A percentile compares a stretch with the other conserved stretches of the same genome.
These are phyloP conservation scores for Pitta sordida DNA, from an alignment of 2,113 vertebrate genomes.

Conservation along the genomic window DNA sequence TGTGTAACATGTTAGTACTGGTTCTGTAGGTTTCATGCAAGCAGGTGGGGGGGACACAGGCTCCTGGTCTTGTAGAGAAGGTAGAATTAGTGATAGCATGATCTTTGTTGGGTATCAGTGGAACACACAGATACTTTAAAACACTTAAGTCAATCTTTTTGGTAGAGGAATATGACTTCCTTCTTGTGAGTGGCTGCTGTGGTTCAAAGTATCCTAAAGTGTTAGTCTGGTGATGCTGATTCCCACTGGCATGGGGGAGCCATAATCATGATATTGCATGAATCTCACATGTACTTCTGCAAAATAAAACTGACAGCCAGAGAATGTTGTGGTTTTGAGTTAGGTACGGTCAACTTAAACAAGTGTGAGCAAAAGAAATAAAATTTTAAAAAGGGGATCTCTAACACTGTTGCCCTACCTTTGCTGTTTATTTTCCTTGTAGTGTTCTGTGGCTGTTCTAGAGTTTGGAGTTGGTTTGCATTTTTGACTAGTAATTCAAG, in stretches of 20 bases:
- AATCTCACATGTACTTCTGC: background rate
- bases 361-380: background rate
- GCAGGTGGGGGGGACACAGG: background rate
- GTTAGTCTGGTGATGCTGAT: background rate
- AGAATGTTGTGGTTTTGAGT: background rate
- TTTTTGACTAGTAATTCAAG: background rate
- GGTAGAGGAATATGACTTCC: background rate
- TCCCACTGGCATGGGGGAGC: background rate
- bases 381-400: background rate
- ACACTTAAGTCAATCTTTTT: background rate
- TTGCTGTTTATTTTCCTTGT: background rate
- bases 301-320: background rate
- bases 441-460: background rate
- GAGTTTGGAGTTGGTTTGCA: background rate
- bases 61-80: background rate
- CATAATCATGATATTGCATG: background rate
- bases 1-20: background rate
- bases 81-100: background rate
- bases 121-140: background rate
- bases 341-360: background rate
- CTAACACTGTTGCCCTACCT: background rate
- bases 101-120: background rate
- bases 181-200: background rate
- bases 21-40: background rate
- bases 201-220: background rate